phyloP scores from a whole-genome alignment of 1,140 invertebrate genomes.

The Aricia agestis region DNA sequence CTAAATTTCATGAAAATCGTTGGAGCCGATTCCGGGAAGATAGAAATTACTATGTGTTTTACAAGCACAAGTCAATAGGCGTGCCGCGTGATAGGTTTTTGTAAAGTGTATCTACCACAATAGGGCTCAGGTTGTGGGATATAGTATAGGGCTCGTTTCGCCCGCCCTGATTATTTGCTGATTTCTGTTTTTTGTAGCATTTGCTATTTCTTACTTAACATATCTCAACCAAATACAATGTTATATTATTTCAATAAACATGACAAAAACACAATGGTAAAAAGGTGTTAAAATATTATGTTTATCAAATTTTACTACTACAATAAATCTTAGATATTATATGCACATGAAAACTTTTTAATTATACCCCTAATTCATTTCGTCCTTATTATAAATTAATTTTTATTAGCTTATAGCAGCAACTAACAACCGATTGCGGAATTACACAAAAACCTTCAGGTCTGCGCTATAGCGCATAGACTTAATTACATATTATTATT shows the following conservation, averaged over 20 bases:
- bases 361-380: background rate
- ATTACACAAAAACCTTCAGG: background rate
- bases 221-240: background rate
- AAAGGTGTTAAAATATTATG: constrained; percentile 1
- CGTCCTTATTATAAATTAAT: background rate
- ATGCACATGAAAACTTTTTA: constrained; percentile 1
- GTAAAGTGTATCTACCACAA: no score
- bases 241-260: background rate
- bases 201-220: no score
- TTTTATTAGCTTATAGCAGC: background rate
- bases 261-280: background rate
- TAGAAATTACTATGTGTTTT: no score
- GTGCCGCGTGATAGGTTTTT: no score
- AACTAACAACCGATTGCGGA: background rate
- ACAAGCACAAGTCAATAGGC: no score
- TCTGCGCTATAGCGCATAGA: background rate
- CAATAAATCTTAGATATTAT: background rate
- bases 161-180: no score
- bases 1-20: no score
- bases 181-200: no score
- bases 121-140: no score
- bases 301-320: background rate
- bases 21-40: no score
- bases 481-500: no score
- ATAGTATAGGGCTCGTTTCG: no score